phyloP scores from a whole-genome alignment of 2,888 invertebrate genomes.

The Clivina fossor region DNA sequence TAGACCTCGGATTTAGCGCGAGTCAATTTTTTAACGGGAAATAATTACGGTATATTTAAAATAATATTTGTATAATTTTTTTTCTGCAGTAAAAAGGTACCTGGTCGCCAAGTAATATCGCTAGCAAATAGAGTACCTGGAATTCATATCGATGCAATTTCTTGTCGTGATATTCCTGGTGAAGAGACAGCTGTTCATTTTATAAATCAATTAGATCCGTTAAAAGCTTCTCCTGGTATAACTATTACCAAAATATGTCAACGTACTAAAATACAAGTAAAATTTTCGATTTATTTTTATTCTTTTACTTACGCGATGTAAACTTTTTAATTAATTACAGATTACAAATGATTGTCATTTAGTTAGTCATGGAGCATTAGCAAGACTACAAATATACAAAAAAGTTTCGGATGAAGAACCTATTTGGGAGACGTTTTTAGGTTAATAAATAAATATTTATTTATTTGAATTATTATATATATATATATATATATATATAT shows the following conservation, averaged over 20 bases:
- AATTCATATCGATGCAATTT: conserved; percentile 50
- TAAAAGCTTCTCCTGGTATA: conserved; percentile 48
- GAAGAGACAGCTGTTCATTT: conserved; percentile 52
- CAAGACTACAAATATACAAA: conserved; percentile 60
- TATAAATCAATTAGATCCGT: conserved; percentile 50
- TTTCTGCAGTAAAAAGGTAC: conserved; percentile 18
- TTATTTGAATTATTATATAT: too few relatives aligned
- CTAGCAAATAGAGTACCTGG: conserved; percentile 43
- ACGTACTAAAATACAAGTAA: conserved; percentile 49
- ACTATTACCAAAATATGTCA: conserved; percentile 48
- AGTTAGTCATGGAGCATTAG: conserved; percentile 63
- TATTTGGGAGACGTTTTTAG: conserved; percentile 71
- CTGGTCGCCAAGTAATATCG: conserved; percentile 22
- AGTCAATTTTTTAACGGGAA: too few relatives aligned
- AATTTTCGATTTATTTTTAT: conserved; percentile 34
- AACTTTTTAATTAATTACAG: conserved; percentile 41
- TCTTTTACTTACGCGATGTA: conserved; percentile 43
- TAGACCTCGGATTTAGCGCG: too few relatives aligned
- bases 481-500: too few relatives aligned
- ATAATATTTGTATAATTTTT: background rate
- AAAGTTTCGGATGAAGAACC: conserved; percentile 61
- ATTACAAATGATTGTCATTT: conserved; percentile 51
- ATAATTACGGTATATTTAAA: too few relatives aligned
- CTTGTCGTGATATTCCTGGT: conserved; percentile 52
- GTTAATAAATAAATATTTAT: conserved; percentile 51